Conservation (phyloP, 2,797 vertebrate genomes). For the Vipera ursinii region DNA sequence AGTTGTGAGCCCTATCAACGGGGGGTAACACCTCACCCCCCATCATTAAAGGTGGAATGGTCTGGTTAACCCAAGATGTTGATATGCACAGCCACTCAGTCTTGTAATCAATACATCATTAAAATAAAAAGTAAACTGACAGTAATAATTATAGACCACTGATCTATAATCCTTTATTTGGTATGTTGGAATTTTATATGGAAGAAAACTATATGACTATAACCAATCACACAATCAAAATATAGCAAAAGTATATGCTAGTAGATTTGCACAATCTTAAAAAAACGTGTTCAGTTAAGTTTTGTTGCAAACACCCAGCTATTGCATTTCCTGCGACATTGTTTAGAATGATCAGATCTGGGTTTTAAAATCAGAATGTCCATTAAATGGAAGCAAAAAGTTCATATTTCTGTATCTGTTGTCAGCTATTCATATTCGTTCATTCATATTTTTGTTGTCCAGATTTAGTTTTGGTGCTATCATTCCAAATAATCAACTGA, state of each 20-base stretch:
- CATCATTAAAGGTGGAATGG: too few relatives aligned
- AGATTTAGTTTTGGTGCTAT: neutral
- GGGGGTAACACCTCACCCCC: too few relatives aligned
- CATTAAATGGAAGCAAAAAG: neutral
- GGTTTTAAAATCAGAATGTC: neutral
- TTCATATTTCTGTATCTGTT: neutral
- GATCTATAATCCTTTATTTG: neutral
- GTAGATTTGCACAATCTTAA: neutral
- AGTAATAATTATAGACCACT: neutral
- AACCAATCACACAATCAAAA: neutral
- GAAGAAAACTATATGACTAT: neutral
- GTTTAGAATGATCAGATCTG: neutral
- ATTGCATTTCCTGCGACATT: neutral
- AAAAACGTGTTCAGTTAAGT: neutral
- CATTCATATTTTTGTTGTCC: neutral
- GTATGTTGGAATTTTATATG: neutral
- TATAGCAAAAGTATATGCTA: neutral
- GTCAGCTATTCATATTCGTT: neutral
- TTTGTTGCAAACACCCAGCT: neutral
- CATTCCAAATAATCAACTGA: neutral
- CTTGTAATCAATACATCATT: neutral
- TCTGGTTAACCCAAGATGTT: too few relatives aligned
- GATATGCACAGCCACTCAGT: too few relatives aligned
- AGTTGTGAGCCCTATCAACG: too few relatives aligned
- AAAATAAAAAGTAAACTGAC: neutral